A percentile compares a stretch with the other conserved stretches of the same genome.
These are phyloP conservation scores for Melanerpes formicivorus DNA, from an alignment of 2,113 vertebrate species.

Conservation along the genomic window DNA sequence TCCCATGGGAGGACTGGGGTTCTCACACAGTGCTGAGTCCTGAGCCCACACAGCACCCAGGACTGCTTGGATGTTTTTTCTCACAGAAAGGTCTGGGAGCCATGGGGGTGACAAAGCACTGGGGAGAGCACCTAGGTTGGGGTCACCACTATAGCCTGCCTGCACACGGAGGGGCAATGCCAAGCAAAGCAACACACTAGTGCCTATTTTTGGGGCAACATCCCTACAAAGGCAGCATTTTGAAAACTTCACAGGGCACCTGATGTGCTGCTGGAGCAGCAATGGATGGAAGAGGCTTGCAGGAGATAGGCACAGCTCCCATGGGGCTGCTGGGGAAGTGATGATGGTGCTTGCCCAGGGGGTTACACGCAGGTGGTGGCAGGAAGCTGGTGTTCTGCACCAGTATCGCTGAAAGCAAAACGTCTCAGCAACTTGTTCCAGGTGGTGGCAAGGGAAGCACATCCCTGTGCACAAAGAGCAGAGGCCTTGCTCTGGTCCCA, in stretches of 20 bases:
- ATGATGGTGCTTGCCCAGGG: neutral
- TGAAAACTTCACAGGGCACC: neutral
- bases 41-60: neutral
- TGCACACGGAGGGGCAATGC: fast-evolving
- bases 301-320: neutral
- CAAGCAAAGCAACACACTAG: fast-evolving
- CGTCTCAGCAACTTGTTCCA: neutral
- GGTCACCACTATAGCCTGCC: fast-evolving
- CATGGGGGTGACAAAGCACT: fast-evolving
- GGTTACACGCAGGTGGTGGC: fast-evolving
- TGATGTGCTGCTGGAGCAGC: neutral
- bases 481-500: neutral
- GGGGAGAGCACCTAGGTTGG: neutral
- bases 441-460: fast-evolving
- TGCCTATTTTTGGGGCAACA: neutral
- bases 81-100: fast-evolving
- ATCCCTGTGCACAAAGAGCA: neutral
- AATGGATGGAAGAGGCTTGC: neutral
- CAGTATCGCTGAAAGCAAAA: neutral
- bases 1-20: fast-evolving
- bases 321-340: neutral
- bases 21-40: neutral
- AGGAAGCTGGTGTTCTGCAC: neutral
- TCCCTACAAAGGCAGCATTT: neutral
- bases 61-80: fast-evolving